Conservation (phyloP, 2,113 vertebrate genomes). For the Heterocephalus glaber region DNA sequence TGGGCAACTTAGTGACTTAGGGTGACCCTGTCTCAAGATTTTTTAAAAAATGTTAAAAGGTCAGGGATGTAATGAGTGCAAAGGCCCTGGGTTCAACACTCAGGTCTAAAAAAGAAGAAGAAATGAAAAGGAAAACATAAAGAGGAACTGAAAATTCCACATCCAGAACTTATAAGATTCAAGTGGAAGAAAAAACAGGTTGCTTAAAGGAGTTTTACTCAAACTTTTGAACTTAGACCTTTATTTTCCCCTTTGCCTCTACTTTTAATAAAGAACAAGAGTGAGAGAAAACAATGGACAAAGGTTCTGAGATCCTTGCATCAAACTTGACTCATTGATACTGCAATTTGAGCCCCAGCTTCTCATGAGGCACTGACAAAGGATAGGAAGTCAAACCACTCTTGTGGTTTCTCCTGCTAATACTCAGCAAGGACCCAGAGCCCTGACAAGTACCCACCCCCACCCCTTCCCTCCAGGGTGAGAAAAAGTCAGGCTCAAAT, state of each 20-base stretch:
- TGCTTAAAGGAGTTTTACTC: background rate
- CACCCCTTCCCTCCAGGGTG: background rate
- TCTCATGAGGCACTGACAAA: background rate
- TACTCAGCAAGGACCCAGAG: background rate
- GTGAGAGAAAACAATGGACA: background rate
- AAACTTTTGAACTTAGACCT: slow-evolving; percentile 12
- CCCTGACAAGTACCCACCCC: background rate
- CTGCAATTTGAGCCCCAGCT: background rate
- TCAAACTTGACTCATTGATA: background rate
- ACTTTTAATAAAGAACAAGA: background rate
- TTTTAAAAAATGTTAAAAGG: background rate
- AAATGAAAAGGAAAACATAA: background rate
- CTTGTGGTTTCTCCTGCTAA: background rate
- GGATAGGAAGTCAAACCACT: background rate
- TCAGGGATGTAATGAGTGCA: background rate
- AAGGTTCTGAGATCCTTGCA: background rate
- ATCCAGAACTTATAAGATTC: background rate
- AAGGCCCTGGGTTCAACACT: background rate
- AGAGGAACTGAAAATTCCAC: background rate
- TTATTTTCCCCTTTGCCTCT: background rate
- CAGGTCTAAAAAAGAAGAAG: background rate
- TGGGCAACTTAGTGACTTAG: background rate
- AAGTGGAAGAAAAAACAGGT: too few relatives aligned
- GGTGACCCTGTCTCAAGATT: background rate
- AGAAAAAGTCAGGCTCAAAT: slow-evolving; percentile 67